Evolutionary conservation across 2,113 vertebrate genomes (phyloP).

Genomic region (Orcinus orca): DNA sequence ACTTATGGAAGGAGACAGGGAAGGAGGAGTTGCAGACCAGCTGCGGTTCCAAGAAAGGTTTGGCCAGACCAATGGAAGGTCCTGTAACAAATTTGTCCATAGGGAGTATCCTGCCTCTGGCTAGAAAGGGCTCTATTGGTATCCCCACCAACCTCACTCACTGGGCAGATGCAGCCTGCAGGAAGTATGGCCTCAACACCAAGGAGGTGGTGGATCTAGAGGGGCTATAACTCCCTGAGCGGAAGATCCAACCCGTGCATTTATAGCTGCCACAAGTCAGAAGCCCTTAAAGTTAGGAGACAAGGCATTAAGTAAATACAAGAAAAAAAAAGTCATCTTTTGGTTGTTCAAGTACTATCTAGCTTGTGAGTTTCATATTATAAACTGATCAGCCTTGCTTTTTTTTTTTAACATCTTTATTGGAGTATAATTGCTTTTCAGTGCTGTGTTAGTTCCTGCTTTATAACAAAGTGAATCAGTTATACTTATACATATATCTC

Average conservation of each 20-base stretch:
- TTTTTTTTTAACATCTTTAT: not conserved
- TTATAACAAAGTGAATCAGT: no score
- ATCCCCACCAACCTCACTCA: not conserved
- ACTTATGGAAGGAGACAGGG: not conserved
- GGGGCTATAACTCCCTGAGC: not conserved
- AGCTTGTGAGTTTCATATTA: not conserved
- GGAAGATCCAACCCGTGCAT: no score
- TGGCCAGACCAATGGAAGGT: not conserved
- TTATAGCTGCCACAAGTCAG: not conserved
- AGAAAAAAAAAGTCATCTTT: not conserved
- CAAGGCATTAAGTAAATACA: not conserved
- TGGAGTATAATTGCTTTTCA: no score
- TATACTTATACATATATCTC: no score
- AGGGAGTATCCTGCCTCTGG: not conserved
- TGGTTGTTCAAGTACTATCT: not conserved
- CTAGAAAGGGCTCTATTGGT: not conserved
- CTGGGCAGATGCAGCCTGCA: not conserved
- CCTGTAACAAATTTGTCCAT: not conserved
- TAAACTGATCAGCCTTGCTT: not conserved
- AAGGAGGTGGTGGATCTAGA: not conserved
- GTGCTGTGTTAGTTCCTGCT: no score
- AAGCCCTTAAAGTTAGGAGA: not conserved
- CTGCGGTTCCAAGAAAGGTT: not conserved
- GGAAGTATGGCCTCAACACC: not conserved
- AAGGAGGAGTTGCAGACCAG: not conserved